A percentile compares a stretch with the other conserved stretches of the same genome.
These are phyloP conservation scores for Penaeus indicus DNA, from an alignment of 1,140 invertebrate species.

Conservation along the genomic window DNA sequence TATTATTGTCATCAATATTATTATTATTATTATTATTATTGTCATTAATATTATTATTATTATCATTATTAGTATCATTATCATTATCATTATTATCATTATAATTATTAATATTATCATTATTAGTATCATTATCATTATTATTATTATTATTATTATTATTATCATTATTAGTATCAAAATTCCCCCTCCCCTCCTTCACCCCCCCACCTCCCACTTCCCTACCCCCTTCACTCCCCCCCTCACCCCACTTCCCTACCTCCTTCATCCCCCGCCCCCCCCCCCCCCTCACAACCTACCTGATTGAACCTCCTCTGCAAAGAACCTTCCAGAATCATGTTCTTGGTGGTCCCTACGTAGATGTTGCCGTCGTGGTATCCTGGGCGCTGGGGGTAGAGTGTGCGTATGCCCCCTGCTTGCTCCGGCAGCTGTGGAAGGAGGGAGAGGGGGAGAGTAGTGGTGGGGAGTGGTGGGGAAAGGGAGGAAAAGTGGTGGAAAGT, in stretches of 20 bases:
- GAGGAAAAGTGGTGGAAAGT: neutral
- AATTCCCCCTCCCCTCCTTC: neutral
- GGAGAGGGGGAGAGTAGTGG: neutral
- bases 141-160: neutral
- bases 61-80: too few species aligned
- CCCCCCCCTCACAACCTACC: slow-evolving; percentile 70
- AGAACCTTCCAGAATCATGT: slow-evolving; percentile 94
- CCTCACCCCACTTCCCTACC: neutral
- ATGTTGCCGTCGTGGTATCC: slow-evolving; percentile 89
- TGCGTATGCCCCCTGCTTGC: slow-evolving; percentile 84
- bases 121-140: too few species aligned
- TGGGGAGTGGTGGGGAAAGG: neutral
- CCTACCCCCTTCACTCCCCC: neutral
- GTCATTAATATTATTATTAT: too few species aligned
- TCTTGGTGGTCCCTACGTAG: slow-evolving; percentile 92
- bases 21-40: too few species aligned
- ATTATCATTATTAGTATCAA: neutral
- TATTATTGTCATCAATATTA: too few species aligned
- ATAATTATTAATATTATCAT: too few species aligned
- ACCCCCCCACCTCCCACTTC: neutral
- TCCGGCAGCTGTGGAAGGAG: slow-evolving; percentile 80
- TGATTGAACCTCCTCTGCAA: slow-evolving; percentile 90
- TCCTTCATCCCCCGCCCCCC: neutral
- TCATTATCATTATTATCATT: too few species aligned
- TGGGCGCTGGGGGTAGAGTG: slow-evolving; percentile 87